Evolutionary conservation across 1,140 invertebrate species (phyloP).

Genomic region (Atta cephalotes): DNA sequence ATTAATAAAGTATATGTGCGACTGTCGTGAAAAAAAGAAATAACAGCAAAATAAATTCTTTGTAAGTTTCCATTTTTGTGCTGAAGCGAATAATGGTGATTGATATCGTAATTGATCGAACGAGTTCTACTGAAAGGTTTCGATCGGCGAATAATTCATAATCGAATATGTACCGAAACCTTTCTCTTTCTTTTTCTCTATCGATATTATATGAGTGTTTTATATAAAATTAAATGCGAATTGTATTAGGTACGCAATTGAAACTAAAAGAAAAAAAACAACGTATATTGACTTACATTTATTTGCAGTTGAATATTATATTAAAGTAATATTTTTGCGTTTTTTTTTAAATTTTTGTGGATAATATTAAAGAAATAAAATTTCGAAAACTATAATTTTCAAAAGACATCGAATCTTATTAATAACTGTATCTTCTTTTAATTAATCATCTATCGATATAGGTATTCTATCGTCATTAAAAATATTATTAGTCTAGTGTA

Average conservation of each 20-base stretch:
- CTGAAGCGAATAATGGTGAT: constrained; percentile 4
- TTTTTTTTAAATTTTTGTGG: not conserved
- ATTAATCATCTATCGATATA: not conserved
- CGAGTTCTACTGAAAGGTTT: constrained; percentile 25
- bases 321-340: not conserved
- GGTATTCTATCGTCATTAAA: not conserved
- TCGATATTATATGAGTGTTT: not conserved
- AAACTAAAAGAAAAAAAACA: not conserved
- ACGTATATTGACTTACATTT: not conserved
- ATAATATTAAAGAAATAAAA: not conserved
- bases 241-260: not conserved
- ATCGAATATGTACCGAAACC: constrained; percentile 3
- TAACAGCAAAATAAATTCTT: constrained; percentile 9
- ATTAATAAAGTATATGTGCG: not conserved
- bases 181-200: not conserved
- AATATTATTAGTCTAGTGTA: not conserved
- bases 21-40: not conserved
- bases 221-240: constrained; percentile 7
- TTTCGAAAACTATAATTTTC: not conserved
- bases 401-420: not conserved
- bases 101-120: constrained; percentile 19
- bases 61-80: constrained; percentile 12
- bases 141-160: constrained; percentile 50
- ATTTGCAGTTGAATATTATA: constrained; percentile 10
- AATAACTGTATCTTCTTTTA: not conserved